Evolutionary conservation across 2,888 invertebrate species (phyloP), one percentile per base, ranked within the genome.

Genomic region (Thelaira solivaga): DNA sequence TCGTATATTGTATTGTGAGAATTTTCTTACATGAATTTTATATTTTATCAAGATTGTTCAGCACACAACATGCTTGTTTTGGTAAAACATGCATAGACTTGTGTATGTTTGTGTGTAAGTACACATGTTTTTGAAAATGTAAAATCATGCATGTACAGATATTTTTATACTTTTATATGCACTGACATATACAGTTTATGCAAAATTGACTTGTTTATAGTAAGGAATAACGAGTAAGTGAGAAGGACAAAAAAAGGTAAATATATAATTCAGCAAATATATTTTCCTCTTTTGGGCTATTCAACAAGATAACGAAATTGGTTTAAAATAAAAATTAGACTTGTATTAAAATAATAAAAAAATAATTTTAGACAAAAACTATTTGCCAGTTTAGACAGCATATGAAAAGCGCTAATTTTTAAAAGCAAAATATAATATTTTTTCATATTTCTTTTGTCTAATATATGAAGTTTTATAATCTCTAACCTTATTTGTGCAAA

Each of bases 271-370:
- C 39, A 53, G 20, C 39, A 73, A 65, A 64, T 64, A 65, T 24
- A 65, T 57, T 41, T 47, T 41, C 65, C 51, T 67, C 51, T 43
- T 74, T n/a, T n/a, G n/a, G 65, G 67, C 73, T 59, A 59, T 59
- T 74, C 65, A 74, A 65, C 65, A 74, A 74, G 65, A 74, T 67
- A 74, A 59, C 26, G 59, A 67, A 65, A 67, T 65, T 67, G 57
- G 51, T 51, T 65, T 74, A 59, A 59, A 73, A 51, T 59, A 65
- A 73, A 72, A 51, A 67, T 10, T 24, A 29, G 16, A 65, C 16
- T 41, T 51, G 29, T 5, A 24, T 34, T 31, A 51, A 34, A 51
- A 22, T 2, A 8, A 36, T 34, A 45, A 36, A 36, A n/a, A 47
- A 31, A 16, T 6, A 39, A 1, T 13, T 39, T 1, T 0, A 34